A percentile compares a stretch with the other conserved stretches of the same genome.
Evolutionary conservation across 2,888 invertebrate genomes (phyloP).

Genomic region (Emesis furor): DNA sequence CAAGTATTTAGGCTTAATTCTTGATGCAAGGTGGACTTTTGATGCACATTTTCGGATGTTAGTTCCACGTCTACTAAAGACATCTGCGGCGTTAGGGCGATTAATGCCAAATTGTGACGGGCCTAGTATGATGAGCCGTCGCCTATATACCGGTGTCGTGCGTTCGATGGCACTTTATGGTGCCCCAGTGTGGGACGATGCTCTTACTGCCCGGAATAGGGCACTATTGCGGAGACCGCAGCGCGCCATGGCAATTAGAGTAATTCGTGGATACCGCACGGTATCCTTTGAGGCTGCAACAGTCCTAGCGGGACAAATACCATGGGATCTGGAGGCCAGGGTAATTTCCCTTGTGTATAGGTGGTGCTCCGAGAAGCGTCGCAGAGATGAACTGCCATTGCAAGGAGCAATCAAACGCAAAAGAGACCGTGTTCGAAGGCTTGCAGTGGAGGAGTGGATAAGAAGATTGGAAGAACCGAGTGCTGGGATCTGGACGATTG

Average conservation of each 20-base stretch:
- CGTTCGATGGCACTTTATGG: no score
- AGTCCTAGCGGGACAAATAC: no score
- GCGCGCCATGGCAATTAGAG: background rate
- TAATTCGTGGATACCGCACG: background rate
- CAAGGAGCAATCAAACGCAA: background rate
- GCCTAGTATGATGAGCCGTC: no score
- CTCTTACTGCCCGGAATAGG: no score
- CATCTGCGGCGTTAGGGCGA: background rate
- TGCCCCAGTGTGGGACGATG: no score
- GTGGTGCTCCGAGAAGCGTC: constrained; percentile 1
- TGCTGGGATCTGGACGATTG: background rate
- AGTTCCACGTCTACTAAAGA: background rate
- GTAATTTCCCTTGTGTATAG: background rate
- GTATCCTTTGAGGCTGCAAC: background rate
- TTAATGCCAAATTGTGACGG: no score
- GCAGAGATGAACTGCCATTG: background rate
- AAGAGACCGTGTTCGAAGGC: no score
- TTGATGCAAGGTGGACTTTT: background rate
- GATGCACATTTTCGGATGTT: background rate
- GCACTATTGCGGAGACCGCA: background rate
- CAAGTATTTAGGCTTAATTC: background rate
- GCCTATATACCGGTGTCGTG: background rate
- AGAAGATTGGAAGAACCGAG: background rate
- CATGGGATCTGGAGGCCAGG: no score
- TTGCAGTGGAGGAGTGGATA: background rate